These are phyloP conservation scores for Leptoclinus maculatus DNA, from an alignment of 2,797 vertebrate genomes.

Conservation along the genomic window DNA sequence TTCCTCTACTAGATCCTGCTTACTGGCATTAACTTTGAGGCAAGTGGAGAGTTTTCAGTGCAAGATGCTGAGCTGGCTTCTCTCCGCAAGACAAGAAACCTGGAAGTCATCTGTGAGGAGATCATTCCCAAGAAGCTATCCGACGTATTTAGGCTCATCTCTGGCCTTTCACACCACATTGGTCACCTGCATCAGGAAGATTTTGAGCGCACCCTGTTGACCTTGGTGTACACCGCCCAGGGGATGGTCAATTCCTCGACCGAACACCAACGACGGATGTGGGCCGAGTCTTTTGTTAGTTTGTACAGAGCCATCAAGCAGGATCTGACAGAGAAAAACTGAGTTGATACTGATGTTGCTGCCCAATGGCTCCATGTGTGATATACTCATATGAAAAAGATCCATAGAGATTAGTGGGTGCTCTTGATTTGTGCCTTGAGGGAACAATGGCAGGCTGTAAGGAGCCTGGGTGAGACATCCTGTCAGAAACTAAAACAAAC, in stretches of 20 bases:
- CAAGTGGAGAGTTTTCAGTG: slow-evolving; percentile 79
- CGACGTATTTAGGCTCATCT: slow-evolving; percentile 85
- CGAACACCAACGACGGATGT: slow-evolving; percentile 84
- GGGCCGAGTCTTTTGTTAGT: slow-evolving; percentile 86
- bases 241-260: slow-evolving; percentile 74
- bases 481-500: not conserved
- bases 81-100: slow-evolving; percentile 83
- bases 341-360: not conserved
- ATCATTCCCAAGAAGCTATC: slow-evolving; percentile 87
- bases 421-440: slow-evolving; percentile 1
- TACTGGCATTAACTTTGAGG: slow-evolving; percentile 83
- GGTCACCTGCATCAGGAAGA: slow-evolving; percentile 86
- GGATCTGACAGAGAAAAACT: slow-evolving; percentile 76
- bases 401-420: slow-evolving; percentile 1
- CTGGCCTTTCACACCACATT: slow-evolving; percentile 71
- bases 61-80: slow-evolving; percentile 90
- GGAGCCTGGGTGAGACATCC: not conserved
- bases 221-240: slow-evolving; percentile 86
- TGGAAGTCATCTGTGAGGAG: slow-evolving; percentile 85
- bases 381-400: slow-evolving; percentile 8
- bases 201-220: slow-evolving; percentile 89
- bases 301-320: slow-evolving; percentile 88
- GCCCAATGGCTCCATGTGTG: slow-evolving; percentile 20
- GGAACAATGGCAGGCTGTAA: not conserved
- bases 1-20: slow-evolving; percentile 84